Conservation (phyloP, 2,113 vertebrate species). For the Scartelaos histophorus region DNA sequence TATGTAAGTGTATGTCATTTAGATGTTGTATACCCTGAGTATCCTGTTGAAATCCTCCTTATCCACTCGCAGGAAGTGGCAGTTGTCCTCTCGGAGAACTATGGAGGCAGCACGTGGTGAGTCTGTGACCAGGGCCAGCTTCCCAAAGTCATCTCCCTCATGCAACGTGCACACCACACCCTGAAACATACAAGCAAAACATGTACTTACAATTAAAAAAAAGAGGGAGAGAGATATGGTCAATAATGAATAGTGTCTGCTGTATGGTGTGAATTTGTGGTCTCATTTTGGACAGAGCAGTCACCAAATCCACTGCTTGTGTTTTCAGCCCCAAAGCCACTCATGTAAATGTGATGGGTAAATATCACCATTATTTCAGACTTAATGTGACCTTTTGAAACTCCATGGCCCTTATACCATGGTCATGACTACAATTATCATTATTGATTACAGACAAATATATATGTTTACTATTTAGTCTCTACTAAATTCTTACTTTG, state of each 20-base stretch:
- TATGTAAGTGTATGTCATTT: background rate
- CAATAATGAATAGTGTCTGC: slow-evolving; percentile 6
- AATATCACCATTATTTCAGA: background rate
- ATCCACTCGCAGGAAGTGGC: slow-evolving; percentile 96
- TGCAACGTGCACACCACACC: slow-evolving; percentile 98
- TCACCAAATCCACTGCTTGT: slow-evolving; percentile 46
- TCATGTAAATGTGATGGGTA: background rate
- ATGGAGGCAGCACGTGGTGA: slow-evolving; percentile 95
- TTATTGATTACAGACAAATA: background rate
- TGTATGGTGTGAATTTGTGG: slow-evolving; percentile 37
- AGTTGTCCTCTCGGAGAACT: slow-evolving; percentile 95
- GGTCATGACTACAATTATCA: background rate
- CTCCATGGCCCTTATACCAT: background rate
- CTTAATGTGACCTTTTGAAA: background rate
- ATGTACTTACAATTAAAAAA: background rate
- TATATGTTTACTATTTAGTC: too few species aligned
- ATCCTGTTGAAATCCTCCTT: slow-evolving; percentile 99
- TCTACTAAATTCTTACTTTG: slow-evolving; percentile 76
- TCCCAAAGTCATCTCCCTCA: slow-evolving; percentile 97
- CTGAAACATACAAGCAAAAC: slow-evolving; percentile 62
- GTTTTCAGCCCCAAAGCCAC: slow-evolving; percentile 28
- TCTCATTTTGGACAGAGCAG: slow-evolving; percentile 46
- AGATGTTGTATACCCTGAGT: slow-evolving; percentile 81
- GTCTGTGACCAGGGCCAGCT: slow-evolving; percentile 94
- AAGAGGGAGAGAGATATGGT: background rate